Percentiles rank a stretch among this genome's conserved stretches.
phyloP scores from a whole-genome alignment of 2,888 invertebrate genomes.

The Acronicta alni region DNA sequence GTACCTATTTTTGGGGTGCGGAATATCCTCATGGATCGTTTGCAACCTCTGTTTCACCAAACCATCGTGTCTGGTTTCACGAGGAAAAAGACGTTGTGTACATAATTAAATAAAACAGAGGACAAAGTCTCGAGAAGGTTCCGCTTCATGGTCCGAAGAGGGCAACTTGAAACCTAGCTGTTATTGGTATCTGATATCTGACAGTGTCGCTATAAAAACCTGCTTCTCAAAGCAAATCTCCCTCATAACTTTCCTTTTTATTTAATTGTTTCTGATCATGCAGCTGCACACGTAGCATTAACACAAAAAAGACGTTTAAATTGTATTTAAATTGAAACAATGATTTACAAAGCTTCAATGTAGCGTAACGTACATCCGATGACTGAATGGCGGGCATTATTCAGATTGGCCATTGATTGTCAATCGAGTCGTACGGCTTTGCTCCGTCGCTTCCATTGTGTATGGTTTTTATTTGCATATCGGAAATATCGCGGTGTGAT shows the following conservation, averaged over 20 bases:
- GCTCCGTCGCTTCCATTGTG: slow-evolving; percentile 54
- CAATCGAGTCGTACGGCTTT: slow-evolving; percentile 45
- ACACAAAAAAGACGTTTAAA: slow-evolving; percentile 22
- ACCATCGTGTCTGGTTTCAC: too few relatives aligned
- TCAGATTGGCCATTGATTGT: slow-evolving; percentile 52
- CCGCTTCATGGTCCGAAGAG: too few relatives aligned
- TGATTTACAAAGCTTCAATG: slow-evolving; percentile 38
- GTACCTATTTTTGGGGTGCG: too few relatives aligned
- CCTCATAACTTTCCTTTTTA: neutral
- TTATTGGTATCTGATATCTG: neutral
- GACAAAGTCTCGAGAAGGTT: too few relatives aligned
- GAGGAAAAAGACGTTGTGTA: too few relatives aligned
- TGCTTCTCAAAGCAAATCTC: neutral
- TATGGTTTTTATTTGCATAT: slow-evolving; percentile 41
- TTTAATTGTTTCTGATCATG: neutral
- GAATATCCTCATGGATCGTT: too few relatives aligned
- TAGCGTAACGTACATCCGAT: slow-evolving; percentile 48
- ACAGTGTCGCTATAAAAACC: neutral
- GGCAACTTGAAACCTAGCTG: too few relatives aligned
- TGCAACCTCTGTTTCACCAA: too few relatives aligned
- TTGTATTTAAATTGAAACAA: slow-evolving; percentile 38
- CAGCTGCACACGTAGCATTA: neutral
- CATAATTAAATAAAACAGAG: too few relatives aligned
- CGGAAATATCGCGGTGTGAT: slow-evolving; percentile 26
- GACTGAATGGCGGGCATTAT: slow-evolving; percentile 48